A percentile compares a stretch with the other conserved stretches of the same genome.
Conservation (phyloP, 2,888 invertebrate species). For the Amphipyra berbera region DNA sequence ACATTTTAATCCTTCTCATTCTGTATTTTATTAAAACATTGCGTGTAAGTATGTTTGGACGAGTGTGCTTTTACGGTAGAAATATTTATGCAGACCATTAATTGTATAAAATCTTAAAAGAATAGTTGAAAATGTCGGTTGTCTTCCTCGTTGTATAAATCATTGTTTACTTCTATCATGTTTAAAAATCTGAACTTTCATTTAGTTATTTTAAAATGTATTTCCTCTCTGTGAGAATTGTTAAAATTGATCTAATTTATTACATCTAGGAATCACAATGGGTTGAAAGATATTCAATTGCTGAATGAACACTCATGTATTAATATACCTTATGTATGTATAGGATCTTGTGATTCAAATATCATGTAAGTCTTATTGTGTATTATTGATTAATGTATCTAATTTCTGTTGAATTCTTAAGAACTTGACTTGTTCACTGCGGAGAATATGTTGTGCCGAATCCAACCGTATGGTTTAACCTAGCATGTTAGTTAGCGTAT, state of each 20-base stretch:
- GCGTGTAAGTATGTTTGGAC: conserved; percentile 19
- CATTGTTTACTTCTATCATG: not conserved
- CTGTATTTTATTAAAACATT: conserved; percentile 25
- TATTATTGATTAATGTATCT: conserved; percentile 26
- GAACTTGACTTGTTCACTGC: conserved; percentile 24
- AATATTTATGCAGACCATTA: conserved; percentile 32
- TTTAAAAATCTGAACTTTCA: conserved; percentile 19
- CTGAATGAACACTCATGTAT: conserved; percentile 9
- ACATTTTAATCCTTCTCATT: conserved; percentile 14
- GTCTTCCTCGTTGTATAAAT: conserved; percentile 34
- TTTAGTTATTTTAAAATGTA: conserved; percentile 7
- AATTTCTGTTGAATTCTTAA: conserved; percentile 27
- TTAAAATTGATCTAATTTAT: conserved; percentile 44
- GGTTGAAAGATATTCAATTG: conserved; percentile 31
- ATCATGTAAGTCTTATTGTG: conserved; percentile 43
- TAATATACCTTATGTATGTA: conserved; percentile 26
- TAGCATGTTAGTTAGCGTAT: too few relatives aligned
- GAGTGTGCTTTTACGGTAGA: conserved; percentile 28
- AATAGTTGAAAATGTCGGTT: conserved; percentile 20
- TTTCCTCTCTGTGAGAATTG: conserved; percentile 14
- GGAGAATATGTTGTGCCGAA: conserved; percentile 10
- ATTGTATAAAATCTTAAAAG: conserved; percentile 3
- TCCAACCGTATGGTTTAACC: not conserved
- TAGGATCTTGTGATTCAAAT: conserved; percentile 44
- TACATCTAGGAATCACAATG: conserved; percentile 24